Base-by-base conservation (phyloP, 1,140 invertebrate species). In the Pseudobourletiella spinata region DNA sequence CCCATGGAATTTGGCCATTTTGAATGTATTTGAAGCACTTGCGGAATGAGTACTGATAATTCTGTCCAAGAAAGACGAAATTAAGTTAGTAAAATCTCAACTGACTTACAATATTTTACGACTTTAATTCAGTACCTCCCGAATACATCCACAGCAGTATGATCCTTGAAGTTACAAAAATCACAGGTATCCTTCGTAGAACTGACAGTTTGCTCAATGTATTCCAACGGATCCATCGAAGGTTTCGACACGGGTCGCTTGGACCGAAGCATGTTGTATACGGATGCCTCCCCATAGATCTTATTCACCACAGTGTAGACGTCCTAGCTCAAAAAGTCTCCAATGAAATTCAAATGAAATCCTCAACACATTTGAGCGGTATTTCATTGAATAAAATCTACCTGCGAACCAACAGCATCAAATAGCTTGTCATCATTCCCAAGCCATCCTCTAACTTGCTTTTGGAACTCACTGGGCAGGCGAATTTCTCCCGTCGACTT, bases 21-120 rank as follows among this genome's bases (percentile, higher is more conserved):
- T 80, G 63, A 80, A 80, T 0, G 76, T 72, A 68, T 80, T 80
- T 4, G 78, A 74, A 16, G 76, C 76, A 55, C 73, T 74, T 50
- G 74, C 75, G 20, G 76, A 73, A 54, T 68, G 65, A 18, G 70
- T 67, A 4, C 72, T 72, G 55, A 76, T 74, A 15, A 79, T 65
- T 42, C 68, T 71, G 46, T n/a, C n/a, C n/a, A n/a, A n/a, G n/a
- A n/a, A n/a, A n/a, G 8, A 63, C 55, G 35, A 48, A 61, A 51
- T 6, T n/a, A n/a, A n/a, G n/a, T n/a, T n/a, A n/a, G n/a, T n/a
- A n/a, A n/a, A n/a, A n/a, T n/a, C n/a, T n/a, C n/a, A n/a, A n/a
- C n/a, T n/a, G n/a, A n/a, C n/a, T n/a, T n/a, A n/a, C n/a, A n/a
- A n/a, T n/a, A n/a, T n/a, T n/a, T n/a, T n/a, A 51, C 14, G 44